A percentile compares a stretch with the other conserved stretches of the same genome.
Evolutionary conservation across 2,113 vertebrate species (phyloP).

Genomic region (Monopterus albus): DNA sequence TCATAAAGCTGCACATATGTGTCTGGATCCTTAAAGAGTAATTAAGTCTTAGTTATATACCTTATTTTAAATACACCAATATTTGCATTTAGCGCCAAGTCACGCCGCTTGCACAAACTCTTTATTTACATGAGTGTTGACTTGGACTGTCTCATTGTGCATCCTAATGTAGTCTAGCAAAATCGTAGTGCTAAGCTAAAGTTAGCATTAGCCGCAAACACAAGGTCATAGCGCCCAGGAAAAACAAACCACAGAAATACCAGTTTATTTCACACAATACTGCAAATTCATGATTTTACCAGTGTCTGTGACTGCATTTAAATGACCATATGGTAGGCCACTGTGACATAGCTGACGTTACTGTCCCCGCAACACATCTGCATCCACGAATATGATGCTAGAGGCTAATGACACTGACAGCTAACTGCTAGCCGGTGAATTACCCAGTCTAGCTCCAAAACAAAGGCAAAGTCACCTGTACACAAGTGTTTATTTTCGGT

Average conservation of each 20-base stretch:
- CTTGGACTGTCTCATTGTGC: too few species aligned
- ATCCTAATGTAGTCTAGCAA: neutral
- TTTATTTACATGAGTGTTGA: too few species aligned
- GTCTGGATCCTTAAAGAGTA: too few species aligned
- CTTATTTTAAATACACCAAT: too few species aligned
- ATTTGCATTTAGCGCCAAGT: too few species aligned
- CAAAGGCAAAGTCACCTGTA: constrained; percentile 62
- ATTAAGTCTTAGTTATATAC: too few species aligned
- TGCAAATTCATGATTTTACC: too few species aligned
- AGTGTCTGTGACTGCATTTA: neutral
- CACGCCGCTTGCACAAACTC: too few species aligned
- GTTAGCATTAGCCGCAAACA: constrained; percentile 62
- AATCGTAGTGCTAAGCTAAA: constrained; percentile 3
- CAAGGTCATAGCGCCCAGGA: constrained; percentile 63
- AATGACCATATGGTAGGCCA: accelerated
- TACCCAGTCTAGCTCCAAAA: constrained; percentile 16
- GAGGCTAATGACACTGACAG: constrained; percentile 31
- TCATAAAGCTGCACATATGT: too few species aligned
- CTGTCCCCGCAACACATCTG: too few species aligned
- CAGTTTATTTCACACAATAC: accelerated
- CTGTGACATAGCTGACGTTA: too few species aligned
- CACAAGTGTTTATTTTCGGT: neutral
- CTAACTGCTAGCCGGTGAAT: constrained; percentile 25
- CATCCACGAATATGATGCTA: neutral
- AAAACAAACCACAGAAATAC: neutral